Evolutionary conservation across 1,140 invertebrate genomes (phyloP).

Genomic region (Atta colombica): DNA sequence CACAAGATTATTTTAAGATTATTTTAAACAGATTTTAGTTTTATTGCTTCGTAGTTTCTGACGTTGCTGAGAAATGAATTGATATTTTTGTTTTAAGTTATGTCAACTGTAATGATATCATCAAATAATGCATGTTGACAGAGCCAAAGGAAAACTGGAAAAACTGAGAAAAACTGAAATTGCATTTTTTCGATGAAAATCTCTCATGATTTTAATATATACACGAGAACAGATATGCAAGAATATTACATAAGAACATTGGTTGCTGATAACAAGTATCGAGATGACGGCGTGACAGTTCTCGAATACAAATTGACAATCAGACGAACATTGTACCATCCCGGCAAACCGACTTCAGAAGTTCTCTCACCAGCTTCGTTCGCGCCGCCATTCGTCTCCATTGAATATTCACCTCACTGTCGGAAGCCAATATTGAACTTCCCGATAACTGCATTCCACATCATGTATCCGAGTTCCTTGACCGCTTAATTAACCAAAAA

Average conservation of each 20-base stretch:
- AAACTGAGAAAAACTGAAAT: not conserved
- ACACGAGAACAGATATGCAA: not conserved
- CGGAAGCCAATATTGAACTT: conserved; percentile 61
- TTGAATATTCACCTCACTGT: conserved; percentile 50
- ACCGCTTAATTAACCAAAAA: conserved; percentile 56
- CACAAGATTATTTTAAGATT: not conserved
- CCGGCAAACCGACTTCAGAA: conserved; percentile 46
- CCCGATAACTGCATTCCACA: conserved; percentile 53
- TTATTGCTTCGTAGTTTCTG: not conserved
- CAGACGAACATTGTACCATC: conserved; percentile 41
- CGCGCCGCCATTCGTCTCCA: conserved; percentile 51
- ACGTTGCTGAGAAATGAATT: not conserved
- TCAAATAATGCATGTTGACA: not conserved
- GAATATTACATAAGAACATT: conserved; percentile 24
- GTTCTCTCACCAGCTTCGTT: conserved; percentile 45
- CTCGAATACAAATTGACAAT: conserved; percentile 63
- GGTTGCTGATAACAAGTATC: conserved; percentile 43
- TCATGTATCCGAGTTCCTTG: conserved; percentile 45
- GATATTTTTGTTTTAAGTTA: not conserved
- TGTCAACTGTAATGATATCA: not conserved
- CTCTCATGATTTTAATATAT: conserved; percentile 10
- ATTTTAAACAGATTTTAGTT: not conserved
- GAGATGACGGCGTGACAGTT: conserved; percentile 44
- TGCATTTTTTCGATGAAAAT: conserved; percentile 3
- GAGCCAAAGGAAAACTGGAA: not conserved